These are phyloP conservation scores for Cardiocondyla obscurior DNA, from an alignment of 1,140 invertebrate species.

Conservation along the genomic window DNA sequence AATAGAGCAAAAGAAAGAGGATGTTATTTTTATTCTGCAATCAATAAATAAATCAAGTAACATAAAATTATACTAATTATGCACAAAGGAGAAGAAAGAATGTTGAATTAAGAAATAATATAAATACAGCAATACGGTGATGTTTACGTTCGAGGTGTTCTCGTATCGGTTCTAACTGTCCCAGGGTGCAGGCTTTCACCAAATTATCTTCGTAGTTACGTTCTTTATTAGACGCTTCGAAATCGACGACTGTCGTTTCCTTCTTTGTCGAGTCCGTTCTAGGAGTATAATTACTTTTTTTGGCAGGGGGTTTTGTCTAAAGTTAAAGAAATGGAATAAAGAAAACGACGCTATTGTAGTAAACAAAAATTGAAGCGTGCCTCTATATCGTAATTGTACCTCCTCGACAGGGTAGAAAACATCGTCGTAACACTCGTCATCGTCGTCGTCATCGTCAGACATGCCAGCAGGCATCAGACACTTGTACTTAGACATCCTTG, in stretches of 20 bases:
- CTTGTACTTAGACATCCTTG: background rate
- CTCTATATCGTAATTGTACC: background rate
- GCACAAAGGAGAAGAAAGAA: background rate
- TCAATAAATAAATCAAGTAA: background rate
- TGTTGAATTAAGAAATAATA: background rate
- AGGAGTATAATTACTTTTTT: background rate
- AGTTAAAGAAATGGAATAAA: background rate
- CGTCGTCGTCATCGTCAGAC: constrained; percentile 61
- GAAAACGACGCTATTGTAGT: background rate
- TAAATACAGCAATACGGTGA: background rate
- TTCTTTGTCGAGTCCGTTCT: background rate
- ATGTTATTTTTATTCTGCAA: background rate
- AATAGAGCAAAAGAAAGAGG: background rate
- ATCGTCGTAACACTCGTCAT: constrained; percentile 15
- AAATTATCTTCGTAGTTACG: background rate
- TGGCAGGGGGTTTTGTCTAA: background rate
- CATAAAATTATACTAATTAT: constrained; percentile 12
- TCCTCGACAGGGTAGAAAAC: constrained; percentile 37
- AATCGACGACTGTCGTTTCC: background rate
- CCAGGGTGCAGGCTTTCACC: constrained; percentile 72
- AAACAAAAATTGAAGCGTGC: background rate
- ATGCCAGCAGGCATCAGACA: constrained; percentile 55
- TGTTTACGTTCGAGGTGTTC: constrained; percentile 73
- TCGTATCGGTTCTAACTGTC: constrained; percentile 63
- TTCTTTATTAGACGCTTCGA: background rate